Evolutionary conservation across 2,113 vertebrate genomes (phyloP), one percentile per base, ranked within the genome.

Genomic region (Tyrannus savana): DNA sequence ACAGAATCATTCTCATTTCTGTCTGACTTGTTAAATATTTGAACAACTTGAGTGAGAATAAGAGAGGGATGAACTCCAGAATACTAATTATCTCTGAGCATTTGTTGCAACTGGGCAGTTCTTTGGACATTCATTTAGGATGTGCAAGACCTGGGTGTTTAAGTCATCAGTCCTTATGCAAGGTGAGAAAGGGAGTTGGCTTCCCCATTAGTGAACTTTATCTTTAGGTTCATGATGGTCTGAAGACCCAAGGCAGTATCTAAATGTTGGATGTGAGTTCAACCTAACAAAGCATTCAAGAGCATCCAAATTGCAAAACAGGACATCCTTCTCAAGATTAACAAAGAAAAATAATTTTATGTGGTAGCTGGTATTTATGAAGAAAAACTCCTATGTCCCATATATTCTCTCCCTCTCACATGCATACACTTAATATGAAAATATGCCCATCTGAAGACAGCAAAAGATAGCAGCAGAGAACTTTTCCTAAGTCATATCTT

Each of bases 1-100:
- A 42, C 9, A 50, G 87, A 91, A 67, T 63, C 3, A 37, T 81
- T 91, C 78, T 84, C 18, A 35, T 74, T 87, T 93, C 87, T 69
- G 55, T 21, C 63, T 74, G n/a, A 30, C 19, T 66, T 31, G 47
- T n/a, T 78, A 96, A 78, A 93, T 95, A 84, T 93, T 95, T 87
- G 42, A 94, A 74, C 64, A 90, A 79, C 84, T 71, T 74, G 60
- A 78, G 42, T 0, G 0, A 94, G 41, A 94, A 39, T 22, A 83
- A 46, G 42, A 84, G 42, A 77, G 27, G 4, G 23, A 77, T 62
- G 59, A 76, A 86, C 19, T 27, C 41, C 33, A 66, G 76, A 86
- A 87, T 81, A 53, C 19, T 62, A 74, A 89, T 67, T 58, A 7
- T 41, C 18, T 87, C 59, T 17, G 24, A 41, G 13, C 8, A 42